These are phyloP conservation scores for Lutjanus argentimaculatus DNA, from an alignment of 2,797 vertebrate genomes.

Conservation along the genomic window DNA sequence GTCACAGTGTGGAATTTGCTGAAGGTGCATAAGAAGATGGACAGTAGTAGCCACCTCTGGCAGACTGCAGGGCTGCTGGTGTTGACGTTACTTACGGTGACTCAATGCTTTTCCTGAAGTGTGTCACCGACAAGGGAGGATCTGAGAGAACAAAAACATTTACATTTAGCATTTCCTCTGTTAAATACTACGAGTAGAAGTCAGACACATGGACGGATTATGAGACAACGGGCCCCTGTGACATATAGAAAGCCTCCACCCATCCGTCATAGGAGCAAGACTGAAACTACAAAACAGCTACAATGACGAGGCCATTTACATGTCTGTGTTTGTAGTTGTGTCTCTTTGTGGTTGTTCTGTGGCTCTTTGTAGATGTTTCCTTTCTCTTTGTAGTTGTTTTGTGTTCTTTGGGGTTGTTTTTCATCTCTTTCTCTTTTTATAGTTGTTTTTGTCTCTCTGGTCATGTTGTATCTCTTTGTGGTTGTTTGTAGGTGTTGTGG, in stretches of 20 bases:
- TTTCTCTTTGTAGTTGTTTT: neutral
- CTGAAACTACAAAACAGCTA: neutral
- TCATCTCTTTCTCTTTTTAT: neutral
- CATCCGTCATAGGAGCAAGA: neutral
- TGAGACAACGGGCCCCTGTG: neutral
- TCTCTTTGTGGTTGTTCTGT: neutral
- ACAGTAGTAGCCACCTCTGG: conserved; percentile 61
- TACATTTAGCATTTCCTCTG: conserved; percentile 47
- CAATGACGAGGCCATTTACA: neutral
- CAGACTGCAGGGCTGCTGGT: conserved; percentile 47
- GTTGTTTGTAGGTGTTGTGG: neutral
- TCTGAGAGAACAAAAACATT: conserved; percentile 86
- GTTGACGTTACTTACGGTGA: conserved; percentile 94
- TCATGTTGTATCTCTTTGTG: neutral
- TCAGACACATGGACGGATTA: conserved; percentile 25
- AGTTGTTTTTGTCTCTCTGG: neutral
- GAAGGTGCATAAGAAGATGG: conserved; percentile 53
- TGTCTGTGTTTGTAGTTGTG: neutral
- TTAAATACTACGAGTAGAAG: conserved; percentile 1
- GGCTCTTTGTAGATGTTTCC: neutral
- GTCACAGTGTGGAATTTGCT: conserved; percentile 14
- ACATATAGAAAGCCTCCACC: neutral
- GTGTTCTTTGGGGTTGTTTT: too few species aligned
- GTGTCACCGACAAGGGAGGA: conserved; percentile 99
- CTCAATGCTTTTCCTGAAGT: conserved; percentile 99